Conservation (phyloP, 2,113 vertebrate species). For the Pelusios castaneus region DNA sequence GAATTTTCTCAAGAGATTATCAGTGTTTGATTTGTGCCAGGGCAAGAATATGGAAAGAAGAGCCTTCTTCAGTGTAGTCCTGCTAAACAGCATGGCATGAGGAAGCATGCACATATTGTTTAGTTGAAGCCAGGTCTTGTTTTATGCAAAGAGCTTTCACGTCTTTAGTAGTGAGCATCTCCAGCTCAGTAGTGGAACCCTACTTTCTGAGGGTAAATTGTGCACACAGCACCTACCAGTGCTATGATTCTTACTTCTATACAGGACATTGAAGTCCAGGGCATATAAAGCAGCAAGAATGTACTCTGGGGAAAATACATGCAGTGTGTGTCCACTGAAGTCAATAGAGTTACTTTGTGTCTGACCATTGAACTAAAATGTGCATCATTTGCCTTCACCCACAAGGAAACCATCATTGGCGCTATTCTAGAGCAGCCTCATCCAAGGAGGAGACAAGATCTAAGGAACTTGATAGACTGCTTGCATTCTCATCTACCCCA, state of each 20-base stretch:
- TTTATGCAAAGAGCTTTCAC: neutral
- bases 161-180: neutral
- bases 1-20: neutral
- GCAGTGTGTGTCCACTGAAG: neutral
- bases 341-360: neutral
- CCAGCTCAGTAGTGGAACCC: neutral
- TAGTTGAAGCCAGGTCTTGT: neutral
- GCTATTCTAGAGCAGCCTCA: neutral
- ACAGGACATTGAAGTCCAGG: neutral
- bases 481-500: neutral
- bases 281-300: neutral
- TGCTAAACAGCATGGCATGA: neutral
- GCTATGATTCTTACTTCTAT: neutral
- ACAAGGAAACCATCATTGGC: neutral
- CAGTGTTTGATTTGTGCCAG: neutral
- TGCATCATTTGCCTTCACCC: neutral
- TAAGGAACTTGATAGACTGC: neutral
- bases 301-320: neutral
- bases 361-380: neutral
- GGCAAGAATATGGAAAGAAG: neutral
- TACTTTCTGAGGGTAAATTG: fast-evolving
- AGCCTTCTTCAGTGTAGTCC: fast-evolving
- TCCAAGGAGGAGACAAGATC: neutral
- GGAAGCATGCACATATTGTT: fast-evolving
- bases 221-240: neutral